Base-by-base conservation (phyloP, 2,888 invertebrate species). In the Drosophila incognita region DNA sequence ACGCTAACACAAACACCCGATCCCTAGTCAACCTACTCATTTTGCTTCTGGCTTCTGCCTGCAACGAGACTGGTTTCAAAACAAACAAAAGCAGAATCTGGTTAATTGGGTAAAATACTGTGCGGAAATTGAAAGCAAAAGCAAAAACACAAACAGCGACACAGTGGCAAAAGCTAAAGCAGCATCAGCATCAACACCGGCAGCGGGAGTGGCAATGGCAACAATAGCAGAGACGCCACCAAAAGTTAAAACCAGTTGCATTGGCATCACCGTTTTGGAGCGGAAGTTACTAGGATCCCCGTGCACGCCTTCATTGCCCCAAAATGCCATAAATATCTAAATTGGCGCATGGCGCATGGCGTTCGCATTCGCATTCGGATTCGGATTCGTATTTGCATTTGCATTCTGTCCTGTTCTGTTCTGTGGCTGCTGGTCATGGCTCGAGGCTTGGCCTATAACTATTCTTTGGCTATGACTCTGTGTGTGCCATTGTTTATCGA, bases 91-190 rank as follows among this genome's bases (percentile, higher is more conserved):
- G 74, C 83, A 73, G 87, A 86, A 89, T 87, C 87, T 82, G 87
- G 87, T 87, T 89, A 87, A 87, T 87, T 87, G 83, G 87, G 89
- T 87, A 83, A 87, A 87, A 84, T 78, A 76, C 70, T 83, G 63
- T 61, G 74, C 89, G 87, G 87, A 87, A 87, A 87, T 87, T 83
- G 87, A 89, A 89, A 87, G 82, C 75, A 82, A 81, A 86, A 81
- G 71, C 76, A 75, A 82, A 86, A 79, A 76, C 75, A 74, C 68
- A 74, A 67, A 76, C 75, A 80, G 49, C 27, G 36, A 36, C 69
- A 57, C 24, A 31, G 35, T 56, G 24, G 15, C 52, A 48, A 52
- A 46, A 35, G 24, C 46, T 21, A 15, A 13, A 48, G 21, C 33
- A 52, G 38, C 36, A 31, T 2, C 42, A 21, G 4, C 21, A 42